Evolutionary conservation across 2,113 vertebrate genomes (phyloP).

Genomic region (Heptranchias perlo): DNA sequence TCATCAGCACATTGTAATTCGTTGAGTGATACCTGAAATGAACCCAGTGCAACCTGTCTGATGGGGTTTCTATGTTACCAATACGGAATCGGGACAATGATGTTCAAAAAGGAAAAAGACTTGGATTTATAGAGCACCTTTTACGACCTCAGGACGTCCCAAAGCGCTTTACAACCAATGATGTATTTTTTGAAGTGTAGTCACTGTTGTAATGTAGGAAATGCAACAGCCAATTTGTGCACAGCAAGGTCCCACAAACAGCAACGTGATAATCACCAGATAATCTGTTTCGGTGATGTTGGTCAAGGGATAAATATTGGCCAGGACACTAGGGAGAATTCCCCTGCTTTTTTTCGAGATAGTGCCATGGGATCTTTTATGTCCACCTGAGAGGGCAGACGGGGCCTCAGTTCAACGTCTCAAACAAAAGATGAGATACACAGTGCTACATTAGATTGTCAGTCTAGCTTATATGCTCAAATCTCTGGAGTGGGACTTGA

Average conservation of each 20-base stretch:
- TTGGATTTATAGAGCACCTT: neutral
- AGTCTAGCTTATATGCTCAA: neutral
- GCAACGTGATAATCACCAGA: too few relatives aligned
- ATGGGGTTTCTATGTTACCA: neutral
- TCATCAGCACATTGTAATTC: neutral
- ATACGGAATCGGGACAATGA: neutral
- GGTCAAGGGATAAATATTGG: too few relatives aligned
- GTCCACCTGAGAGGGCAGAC: too few relatives aligned
- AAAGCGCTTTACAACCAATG: neutral
- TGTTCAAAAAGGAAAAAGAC: neutral
- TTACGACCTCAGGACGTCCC: neutral
- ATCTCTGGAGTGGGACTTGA: neutral
- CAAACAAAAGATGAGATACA: too few relatives aligned
- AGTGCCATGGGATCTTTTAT: too few relatives aligned
- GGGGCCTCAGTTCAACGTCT: neutral
- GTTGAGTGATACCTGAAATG: neutral
- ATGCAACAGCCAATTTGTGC: too few relatives aligned
- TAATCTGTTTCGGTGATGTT: too few relatives aligned
- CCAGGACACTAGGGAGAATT: too few relatives aligned
- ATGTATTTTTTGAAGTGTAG: neutral
- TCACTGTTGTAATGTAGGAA: neutral
- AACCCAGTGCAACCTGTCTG: too few relatives aligned
- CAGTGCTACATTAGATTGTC: too few relatives aligned
- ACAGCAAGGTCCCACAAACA: too few relatives aligned
- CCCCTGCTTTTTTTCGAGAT: too few relatives aligned